Conservation (phyloP, 1,140 invertebrate species). For the Palaemon carinicauda region DNA sequence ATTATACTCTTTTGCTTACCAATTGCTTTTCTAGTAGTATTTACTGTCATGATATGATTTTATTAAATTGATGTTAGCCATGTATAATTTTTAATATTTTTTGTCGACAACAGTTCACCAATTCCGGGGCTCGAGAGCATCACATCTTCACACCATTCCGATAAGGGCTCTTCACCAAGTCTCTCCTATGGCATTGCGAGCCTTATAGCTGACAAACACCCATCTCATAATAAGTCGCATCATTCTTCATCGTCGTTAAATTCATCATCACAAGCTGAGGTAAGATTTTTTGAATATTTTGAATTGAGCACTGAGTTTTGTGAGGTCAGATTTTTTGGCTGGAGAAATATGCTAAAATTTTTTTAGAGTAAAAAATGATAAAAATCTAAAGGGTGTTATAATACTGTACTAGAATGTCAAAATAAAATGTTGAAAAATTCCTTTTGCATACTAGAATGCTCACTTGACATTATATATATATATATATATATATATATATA, state of each 20-base stretch:
- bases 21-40: too few species aligned
- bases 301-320: not conserved
- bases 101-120: not conserved
- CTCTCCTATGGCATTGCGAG: conserved; percentile 59
- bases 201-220: conserved; percentile 58
- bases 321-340: too few species aligned
- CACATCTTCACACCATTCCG: conserved; percentile 27
- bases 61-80: too few species aligned
- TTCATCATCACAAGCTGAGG: conserved; percentile 50
- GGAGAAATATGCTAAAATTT: not conserved
- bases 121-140: conserved; percentile 11
- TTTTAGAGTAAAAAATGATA: too few species aligned
- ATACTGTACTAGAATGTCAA: too few species aligned
- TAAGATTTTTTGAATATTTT: not conserved
- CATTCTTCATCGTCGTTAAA: conserved; percentile 30
- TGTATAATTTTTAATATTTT: not conserved
- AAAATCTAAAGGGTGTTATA: too few species aligned
- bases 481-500: too few species aligned
- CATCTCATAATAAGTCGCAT: conserved; percentile 19
- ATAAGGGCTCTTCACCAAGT: conserved; percentile 26
- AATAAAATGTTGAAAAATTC: too few species aligned
- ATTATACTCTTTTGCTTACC: too few species aligned
- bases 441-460: too few species aligned
- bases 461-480: too few species aligned
- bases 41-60: too few species aligned